Evolutionary conservation across 2,888 invertebrate genomes (phyloP).

Genomic region (Meganola albula): DNA sequence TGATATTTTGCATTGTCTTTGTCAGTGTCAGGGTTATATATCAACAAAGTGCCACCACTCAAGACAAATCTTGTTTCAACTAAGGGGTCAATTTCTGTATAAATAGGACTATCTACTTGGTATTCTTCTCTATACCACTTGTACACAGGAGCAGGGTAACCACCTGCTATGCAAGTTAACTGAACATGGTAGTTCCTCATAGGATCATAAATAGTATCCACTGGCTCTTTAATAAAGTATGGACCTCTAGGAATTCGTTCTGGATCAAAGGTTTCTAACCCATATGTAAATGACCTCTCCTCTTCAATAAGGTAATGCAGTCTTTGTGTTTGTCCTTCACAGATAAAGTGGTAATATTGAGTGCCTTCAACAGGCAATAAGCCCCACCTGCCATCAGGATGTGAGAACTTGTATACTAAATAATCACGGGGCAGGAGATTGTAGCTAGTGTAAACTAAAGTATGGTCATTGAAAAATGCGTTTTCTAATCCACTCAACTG

Average conservation of each 20-base stretch:
- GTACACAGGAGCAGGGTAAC: conserved; percentile 93
- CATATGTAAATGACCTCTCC: conserved; percentile 90
- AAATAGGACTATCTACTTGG: conserved; percentile 85
- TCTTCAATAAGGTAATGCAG: conserved; percentile 84
- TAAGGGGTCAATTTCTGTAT: conserved; percentile 87
- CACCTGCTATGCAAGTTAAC: conserved; percentile 88
- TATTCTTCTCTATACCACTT: conserved; percentile 94
- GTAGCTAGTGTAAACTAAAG: conserved; percentile 54
- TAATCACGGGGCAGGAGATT: conserved; percentile 82
- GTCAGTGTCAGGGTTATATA: conserved; percentile 88
- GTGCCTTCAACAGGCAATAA: conserved; percentile 87
- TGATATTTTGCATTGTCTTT: conserved; percentile 93
- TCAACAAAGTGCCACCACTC: conserved; percentile 94
- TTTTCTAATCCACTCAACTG: conserved; percentile 87
- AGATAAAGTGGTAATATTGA: conserved; percentile 88
- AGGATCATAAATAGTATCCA: conserved; percentile 89
- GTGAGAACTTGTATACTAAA: conserved; percentile 87
- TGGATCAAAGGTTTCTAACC: conserved; percentile 88
- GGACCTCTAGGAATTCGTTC: conserved; percentile 92
- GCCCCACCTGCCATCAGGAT: conserved; percentile 87
- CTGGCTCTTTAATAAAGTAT: conserved; percentile 90
- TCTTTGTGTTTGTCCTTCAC: conserved; percentile 88
- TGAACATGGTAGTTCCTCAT: conserved; percentile 86
- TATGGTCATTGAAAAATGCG: conserved; percentile 84
- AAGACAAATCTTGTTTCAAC: conserved; percentile 86